phyloP scores from a whole-genome alignment of 2,113 vertebrate genomes.

The Mesoclemmys tuberculata region DNA sequence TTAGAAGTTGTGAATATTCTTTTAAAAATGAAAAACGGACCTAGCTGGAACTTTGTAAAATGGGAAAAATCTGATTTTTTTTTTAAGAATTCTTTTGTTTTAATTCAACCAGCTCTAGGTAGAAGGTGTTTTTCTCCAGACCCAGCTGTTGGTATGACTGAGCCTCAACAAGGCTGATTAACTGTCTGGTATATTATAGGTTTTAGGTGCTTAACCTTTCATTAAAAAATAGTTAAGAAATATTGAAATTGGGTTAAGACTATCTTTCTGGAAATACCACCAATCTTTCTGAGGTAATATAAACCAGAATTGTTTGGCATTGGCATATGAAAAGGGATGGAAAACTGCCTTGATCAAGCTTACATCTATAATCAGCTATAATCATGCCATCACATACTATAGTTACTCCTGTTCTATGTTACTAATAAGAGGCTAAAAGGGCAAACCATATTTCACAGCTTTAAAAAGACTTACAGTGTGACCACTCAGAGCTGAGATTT shows the following conservation, averaged over 20 bases:
- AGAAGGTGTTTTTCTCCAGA: not conserved
- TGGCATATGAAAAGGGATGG: not conserved
- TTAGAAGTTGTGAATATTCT: not conserved
- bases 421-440: not conserved
- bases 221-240: not conserved
- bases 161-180: not conserved
- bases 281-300: not conserved
- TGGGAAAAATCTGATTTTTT: not conserved
- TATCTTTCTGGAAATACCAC: not conserved
- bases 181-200: not conserved
- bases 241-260: accelerated
- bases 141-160: not conserved
- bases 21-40: not conserved
- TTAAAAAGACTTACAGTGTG: not conserved
- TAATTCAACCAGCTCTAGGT: not conserved
- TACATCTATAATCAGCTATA: no score
- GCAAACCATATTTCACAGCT: not conserved
- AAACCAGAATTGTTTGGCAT: not conserved
- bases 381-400: not conserved
- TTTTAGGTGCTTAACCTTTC: not conserved
- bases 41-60: not conserved
- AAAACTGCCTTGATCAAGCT: not conserved
- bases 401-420: not conserved
- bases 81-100: no score
- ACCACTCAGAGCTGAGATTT: not conserved